Evolutionary conservation across 2,888 invertebrate species (phyloP).

Genomic region (Ophion costatus): DNA sequence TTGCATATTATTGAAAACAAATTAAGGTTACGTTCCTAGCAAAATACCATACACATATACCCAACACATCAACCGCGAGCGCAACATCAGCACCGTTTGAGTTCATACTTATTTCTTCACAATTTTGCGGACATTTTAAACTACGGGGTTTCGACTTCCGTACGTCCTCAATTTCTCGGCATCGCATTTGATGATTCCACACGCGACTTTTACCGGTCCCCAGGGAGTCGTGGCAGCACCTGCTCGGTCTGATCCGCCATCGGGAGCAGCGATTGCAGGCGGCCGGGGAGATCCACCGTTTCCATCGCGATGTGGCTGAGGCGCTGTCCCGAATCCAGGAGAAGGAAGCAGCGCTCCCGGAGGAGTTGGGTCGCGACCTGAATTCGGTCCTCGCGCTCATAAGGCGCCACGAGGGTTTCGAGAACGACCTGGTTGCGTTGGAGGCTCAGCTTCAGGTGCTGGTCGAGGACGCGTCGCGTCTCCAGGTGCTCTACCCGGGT

Average conservation of each 20-base stretch:
- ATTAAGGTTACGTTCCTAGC: too few species aligned
- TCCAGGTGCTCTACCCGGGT: conserved; percentile 95
- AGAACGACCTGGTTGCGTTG: conserved; percentile 95
- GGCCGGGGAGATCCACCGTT: conserved; percentile 98
- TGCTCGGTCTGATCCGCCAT: conserved; percentile 93
- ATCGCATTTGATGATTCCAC: too few species aligned
- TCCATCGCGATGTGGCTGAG: conserved; percentile 98
- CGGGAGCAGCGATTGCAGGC: conserved; percentile 95
- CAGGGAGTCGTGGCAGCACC: conserved; percentile 93
- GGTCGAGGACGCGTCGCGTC: conserved; percentile 95
- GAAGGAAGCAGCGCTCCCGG: conserved; percentile 93
- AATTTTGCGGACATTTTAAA: too few species aligned
- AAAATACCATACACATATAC: too few species aligned
- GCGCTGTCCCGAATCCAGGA: conserved; percentile 95
- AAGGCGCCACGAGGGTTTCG: conserved; percentile 95
- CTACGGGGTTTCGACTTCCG: too few species aligned
- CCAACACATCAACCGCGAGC: too few species aligned
- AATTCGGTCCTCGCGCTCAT: conserved; percentile 93
- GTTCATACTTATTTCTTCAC: too few species aligned
- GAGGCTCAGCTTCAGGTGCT: conserved; percentile 96
- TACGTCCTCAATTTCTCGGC: too few species aligned
- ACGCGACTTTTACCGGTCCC: too few species aligned
- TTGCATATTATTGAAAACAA: too few species aligned
- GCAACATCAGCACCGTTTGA: too few species aligned
- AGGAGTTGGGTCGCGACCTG: conserved; percentile 92